A percentile compares a stretch with the other conserved stretches of the same genome.
These are phyloP conservation scores for Poicephalus gulielmi DNA, from an alignment of 2,113 vertebrate species.

Conservation along the genomic window DNA sequence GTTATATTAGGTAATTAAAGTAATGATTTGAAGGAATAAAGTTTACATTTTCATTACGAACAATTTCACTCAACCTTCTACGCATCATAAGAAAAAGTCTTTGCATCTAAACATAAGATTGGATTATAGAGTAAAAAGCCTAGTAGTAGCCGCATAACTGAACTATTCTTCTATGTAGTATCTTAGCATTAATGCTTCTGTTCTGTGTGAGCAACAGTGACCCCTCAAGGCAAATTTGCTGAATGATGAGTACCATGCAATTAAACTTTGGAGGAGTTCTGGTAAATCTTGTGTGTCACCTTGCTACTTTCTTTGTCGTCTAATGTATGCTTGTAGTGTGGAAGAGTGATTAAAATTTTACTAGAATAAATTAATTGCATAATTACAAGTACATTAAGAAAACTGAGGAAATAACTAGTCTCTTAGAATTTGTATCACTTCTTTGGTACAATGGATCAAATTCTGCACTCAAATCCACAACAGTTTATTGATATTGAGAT, in stretches of 20 bases:
- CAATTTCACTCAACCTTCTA: not conserved
- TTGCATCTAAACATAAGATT: not conserved
- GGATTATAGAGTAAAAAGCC: not conserved
- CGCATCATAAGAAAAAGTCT: not conserved
- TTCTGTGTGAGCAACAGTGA: slow-evolving; percentile 1
- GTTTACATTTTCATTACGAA: slow-evolving; percentile 13
- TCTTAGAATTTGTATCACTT: slow-evolving; percentile 39
- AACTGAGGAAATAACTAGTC: not conserved
- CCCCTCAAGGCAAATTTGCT: slow-evolving; percentile 43
- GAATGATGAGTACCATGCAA: not conserved
- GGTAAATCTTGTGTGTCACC: not conserved
- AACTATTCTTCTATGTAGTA: not conserved
- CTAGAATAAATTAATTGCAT: slow-evolving; percentile 21
- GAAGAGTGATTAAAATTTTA: slow-evolving; percentile 5
- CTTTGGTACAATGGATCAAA: slow-evolving; percentile 26
- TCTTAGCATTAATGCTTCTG: not conserved
- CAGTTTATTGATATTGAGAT: not conserved
- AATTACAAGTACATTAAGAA: not conserved
- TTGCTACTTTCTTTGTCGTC: not conserved
- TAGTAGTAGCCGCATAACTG: not conserved
- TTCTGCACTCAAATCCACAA: not conserved
- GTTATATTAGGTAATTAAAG: slow-evolving; percentile 51
- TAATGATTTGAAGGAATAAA: slow-evolving; percentile 56
- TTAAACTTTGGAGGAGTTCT: not conserved
- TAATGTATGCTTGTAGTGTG: not conserved